Evolutionary conservation across 2,113 vertebrate species (phyloP).

Genomic region (Verasper variegatus): DNA sequence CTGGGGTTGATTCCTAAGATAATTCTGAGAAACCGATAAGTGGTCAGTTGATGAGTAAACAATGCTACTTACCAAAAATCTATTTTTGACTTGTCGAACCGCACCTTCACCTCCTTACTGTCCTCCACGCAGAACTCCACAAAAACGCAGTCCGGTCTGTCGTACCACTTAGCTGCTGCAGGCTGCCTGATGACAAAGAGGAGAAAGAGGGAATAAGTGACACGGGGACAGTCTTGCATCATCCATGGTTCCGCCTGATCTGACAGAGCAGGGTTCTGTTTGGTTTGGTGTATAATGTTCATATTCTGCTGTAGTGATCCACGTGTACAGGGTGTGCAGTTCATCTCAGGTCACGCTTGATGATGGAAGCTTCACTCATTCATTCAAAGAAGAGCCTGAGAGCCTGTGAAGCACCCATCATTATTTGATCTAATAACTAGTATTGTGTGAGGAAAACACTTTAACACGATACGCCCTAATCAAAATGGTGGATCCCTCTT

Average conservation of each 20-base stretch:
- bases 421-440: background rate
- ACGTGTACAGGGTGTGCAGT: conserved; percentile 8
- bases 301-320: no score
- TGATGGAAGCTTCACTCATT: conserved; percentile 18
- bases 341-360: conserved; percentile 5
- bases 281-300: no score
- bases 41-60: background rate
- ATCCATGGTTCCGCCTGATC: background rate
- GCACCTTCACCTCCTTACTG: conserved; percentile 94
- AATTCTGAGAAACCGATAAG: no score
- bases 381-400: background rate
- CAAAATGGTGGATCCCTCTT: background rate
- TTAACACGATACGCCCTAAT: background rate
- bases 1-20: no score
- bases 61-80: conserved; percentile 87
- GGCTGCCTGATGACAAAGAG: conserved; percentile 84
- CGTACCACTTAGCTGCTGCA: conserved; percentile 98
- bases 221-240: background rate
- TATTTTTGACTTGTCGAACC: conserved; percentile 92
- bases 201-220: background rate
- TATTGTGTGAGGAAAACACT: accelerated
- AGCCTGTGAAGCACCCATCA: background rate
- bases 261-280: background rate
- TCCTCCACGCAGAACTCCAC: conserved; percentile 97
- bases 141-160: conserved; percentile 95